Conservation (phyloP, 2,797 vertebrate species). For the Myotis vivesi region DNA sequence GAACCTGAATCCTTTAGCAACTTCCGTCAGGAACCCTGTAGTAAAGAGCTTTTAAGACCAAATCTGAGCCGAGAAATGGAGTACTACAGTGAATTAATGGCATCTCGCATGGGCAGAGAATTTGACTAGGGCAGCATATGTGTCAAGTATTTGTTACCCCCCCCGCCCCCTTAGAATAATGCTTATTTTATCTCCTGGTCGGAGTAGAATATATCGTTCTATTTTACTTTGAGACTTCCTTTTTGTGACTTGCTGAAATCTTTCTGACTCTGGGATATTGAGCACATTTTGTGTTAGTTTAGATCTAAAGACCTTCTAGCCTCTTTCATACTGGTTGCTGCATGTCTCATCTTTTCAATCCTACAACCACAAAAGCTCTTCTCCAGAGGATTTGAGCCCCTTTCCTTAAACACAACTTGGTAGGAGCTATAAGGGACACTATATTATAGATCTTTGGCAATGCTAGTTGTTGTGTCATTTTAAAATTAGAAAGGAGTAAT, state of each 20-base stretch:
- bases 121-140: neutral
- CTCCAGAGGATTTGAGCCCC: neutral
- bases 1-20: neutral
- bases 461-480: neutral
- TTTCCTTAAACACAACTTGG: neutral
- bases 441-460: neutral
- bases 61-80: neutral
- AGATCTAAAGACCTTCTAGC: neutral
- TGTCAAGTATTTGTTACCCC: neutral
- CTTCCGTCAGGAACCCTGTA: neutral
- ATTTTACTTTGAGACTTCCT: neutral
- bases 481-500: neutral
- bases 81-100: neutral
- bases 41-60: neutral
- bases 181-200: neutral
- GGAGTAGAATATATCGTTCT: neutral
- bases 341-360: neutral
- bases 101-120: constrained; percentile 25
- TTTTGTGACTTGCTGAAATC: neutral
- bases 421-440: neutral
- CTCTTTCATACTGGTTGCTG: neutral
- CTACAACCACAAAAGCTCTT: neutral
- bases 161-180: neutral
- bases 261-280: neutral
- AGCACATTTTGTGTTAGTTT: neutral